These are phyloP conservation scores for Empidonax traillii DNA, from an alignment of 2,113 vertebrate species.

Conservation along the genomic window DNA sequence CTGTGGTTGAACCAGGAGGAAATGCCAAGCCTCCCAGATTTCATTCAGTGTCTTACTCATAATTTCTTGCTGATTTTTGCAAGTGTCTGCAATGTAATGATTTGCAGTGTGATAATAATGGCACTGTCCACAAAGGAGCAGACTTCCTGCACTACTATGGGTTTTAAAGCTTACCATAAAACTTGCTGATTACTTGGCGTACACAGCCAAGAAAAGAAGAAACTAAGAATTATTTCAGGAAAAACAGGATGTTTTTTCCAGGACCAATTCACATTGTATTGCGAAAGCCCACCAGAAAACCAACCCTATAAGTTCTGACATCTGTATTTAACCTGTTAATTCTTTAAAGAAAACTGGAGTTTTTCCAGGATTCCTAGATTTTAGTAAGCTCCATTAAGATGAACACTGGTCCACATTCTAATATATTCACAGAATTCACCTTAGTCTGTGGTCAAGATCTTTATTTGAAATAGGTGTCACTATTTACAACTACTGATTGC, in stretches of 20 bases:
- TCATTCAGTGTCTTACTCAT: background rate
- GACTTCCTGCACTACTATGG: background rate
- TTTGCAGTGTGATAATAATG: slow-evolving; percentile 19
- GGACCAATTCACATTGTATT: background rate
- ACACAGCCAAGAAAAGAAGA: background rate
- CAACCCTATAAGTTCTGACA: background rate
- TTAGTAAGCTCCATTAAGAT: background rate
- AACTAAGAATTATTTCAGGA: background rate
- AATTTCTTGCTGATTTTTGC: slow-evolving; percentile 33
- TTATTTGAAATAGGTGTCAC: background rate
- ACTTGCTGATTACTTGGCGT: background rate
- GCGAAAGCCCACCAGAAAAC: background rate
- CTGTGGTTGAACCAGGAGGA: background rate
- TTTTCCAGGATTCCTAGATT: background rate
- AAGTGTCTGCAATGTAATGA: slow-evolving; percentile 4
- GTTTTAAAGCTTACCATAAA: slow-evolving; percentile 23
- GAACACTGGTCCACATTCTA: background rate
- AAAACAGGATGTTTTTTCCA: slow-evolving; percentile 1
- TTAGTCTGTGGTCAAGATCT: background rate
- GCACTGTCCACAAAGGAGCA: background rate
- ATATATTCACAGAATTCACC: background rate
- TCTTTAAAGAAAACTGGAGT: background rate
- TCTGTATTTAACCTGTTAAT: background rate
- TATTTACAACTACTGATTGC: background rate
- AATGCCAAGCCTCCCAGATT: slow-evolving; percentile 26